Conservation (phyloP, 2,113 vertebrate genomes). For the Phaethon lepturus region DNA sequence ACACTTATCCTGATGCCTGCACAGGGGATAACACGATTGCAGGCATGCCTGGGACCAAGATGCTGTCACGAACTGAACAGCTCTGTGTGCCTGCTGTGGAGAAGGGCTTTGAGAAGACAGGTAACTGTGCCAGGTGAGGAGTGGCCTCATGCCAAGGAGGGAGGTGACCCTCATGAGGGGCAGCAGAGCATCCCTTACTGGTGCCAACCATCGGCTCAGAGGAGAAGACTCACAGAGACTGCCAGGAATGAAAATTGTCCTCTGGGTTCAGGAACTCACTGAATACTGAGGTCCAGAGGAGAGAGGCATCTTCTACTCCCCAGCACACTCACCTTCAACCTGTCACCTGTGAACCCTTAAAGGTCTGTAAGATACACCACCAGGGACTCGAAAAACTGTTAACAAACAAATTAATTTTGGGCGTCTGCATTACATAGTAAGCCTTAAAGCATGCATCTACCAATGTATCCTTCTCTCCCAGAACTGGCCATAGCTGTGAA, state of each 20-base stretch:
- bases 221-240: not conserved
- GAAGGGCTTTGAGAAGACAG: not conserved
- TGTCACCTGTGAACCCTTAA: not conserved
- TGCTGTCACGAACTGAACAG: not conserved
- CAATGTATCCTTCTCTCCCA: not conserved
- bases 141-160: not conserved
- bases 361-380: not conserved
- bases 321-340: not conserved
- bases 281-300: not conserved
- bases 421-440: not conserved
- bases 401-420: not conserved
- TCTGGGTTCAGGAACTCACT: not conserved
- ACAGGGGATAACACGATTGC: rapidly evolving
- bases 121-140: not conserved
- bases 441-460: not conserved
- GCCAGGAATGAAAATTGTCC: not conserved
- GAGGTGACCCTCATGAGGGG: not conserved
- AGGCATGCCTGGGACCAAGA: not conserved
- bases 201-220: not conserved
- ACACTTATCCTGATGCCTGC: not conserved
- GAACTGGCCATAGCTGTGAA: not conserved
- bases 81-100: not conserved
- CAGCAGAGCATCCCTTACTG: not conserved
- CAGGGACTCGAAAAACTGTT: not conserved
- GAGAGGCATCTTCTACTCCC: not conserved